Percentiles rank a stretch among this genome's conserved stretches.
Conservation (phyloP, 2,797 vertebrate genomes). For the Megaceryle alcyon region DNA sequence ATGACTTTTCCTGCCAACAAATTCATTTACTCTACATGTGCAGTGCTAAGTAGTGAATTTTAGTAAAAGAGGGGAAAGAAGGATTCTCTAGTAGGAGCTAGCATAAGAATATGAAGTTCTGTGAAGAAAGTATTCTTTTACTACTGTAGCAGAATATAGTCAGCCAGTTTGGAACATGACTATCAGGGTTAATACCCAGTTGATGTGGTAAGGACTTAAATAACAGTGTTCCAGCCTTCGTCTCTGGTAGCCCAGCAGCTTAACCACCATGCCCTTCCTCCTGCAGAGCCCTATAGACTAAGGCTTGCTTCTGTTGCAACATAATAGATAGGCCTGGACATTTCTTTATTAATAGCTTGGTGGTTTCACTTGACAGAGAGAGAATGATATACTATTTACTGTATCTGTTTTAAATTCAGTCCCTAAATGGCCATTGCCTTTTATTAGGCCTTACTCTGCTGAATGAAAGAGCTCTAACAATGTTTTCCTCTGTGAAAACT, state of each 20-base stretch:
- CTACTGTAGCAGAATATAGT: not conserved
- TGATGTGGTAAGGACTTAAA: not conserved
- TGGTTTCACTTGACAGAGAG: not conserved
- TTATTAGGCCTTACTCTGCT: conserved; percentile 17
- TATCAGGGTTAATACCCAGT: not conserved
- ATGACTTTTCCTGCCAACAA: not conserved
- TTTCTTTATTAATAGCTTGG: not conserved
- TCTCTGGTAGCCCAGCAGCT: not conserved
- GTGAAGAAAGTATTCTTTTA: not conserved
- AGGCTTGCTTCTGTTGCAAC: not conserved
- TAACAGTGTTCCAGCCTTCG: not conserved
- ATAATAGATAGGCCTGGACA: not conserved
- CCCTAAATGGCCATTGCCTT: not conserved
- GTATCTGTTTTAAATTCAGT: not conserved
- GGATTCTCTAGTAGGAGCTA: not conserved
- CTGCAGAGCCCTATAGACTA: not conserved
- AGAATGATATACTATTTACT: not conserved
- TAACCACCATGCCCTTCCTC: not conserved
- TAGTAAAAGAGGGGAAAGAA: not conserved
- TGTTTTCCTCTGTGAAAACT: conserved; percentile 19
- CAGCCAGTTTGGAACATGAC: not conserved
- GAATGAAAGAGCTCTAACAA: conserved; percentile 16
- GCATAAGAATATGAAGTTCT: not conserved
- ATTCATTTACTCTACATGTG: not conserved
- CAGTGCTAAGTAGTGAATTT: not conserved